Evolutionary conservation across 2,113 vertebrate species (phyloP).

Genomic region (Xiphias gladius): DNA sequence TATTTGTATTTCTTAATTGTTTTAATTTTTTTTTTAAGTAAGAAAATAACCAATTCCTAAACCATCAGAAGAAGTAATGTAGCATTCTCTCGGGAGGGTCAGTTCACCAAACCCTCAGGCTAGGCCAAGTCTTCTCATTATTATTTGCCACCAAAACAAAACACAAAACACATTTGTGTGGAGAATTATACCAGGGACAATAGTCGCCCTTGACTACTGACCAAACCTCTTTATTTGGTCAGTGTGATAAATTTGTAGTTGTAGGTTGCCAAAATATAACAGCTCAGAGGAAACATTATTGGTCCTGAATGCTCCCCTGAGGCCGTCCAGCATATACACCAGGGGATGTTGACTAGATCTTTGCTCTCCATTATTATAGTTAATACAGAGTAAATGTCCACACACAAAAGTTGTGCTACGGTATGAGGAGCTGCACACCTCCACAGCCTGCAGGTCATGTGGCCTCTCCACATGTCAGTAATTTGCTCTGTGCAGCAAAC

Average conservation of each 20-base stretch:
- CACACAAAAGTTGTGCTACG: background rate
- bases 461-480: slow-evolving; percentile 45
- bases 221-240: slow-evolving; percentile 30
- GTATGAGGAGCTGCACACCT: slow-evolving; percentile 8
- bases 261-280: slow-evolving; percentile 12
- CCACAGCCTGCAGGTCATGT: slow-evolving; percentile 10
- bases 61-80: slow-evolving; percentile 24
- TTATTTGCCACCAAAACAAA: slow-evolving; percentile 52
- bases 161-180: slow-evolving; percentile 40
- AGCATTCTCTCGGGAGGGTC: background rate
- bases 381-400: slow-evolving; percentile 10
- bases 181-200: slow-evolving; percentile 31
- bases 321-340: slow-evolving; percentile 27
- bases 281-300: slow-evolving; percentile 20
- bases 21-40: background rate
- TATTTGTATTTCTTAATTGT: no score
- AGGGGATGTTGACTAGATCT: background rate
- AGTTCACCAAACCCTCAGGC: slow-evolving; percentile 31
- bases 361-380: slow-evolving; percentile 1
- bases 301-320: slow-evolving; percentile 7
- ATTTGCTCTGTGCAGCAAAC: slow-evolving; percentile 68
- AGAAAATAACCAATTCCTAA: slow-evolving; percentile 24
- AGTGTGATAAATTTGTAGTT: slow-evolving; percentile 44
- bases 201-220: background rate
- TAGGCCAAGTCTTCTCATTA: slow-evolving; percentile 31